Conservation (phyloP, 1,140 invertebrate genomes). For the Lucilia cuprina region DNA sequence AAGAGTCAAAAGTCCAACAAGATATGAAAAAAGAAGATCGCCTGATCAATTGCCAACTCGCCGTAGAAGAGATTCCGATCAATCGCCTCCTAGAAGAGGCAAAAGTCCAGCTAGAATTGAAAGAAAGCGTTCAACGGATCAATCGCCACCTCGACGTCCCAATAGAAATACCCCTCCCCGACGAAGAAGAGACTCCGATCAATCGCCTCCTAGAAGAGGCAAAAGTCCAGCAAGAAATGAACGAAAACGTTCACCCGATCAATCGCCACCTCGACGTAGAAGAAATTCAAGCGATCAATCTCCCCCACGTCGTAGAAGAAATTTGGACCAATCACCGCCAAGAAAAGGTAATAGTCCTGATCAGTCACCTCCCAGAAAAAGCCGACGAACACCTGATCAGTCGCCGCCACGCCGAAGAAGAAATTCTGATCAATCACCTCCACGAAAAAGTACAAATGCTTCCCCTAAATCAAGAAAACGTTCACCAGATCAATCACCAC, state of each 20-base stretch:
- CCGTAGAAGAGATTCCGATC: no score
- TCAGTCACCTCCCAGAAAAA: conserved; percentile 43
- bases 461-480: neutral
- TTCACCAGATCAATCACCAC: conserved; percentile 33
- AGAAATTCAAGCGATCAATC: conserved; percentile 39
- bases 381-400: conserved; percentile 38
- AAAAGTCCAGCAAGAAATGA: no score
- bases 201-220: no score
- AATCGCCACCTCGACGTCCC: conserved; percentile 44
- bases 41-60: no score
- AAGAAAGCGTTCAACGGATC: conserved; percentile 35
- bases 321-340: conserved; percentile 36
- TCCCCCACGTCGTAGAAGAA: conserved; percentile 41
- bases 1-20: neutral
- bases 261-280: conserved; percentile 24
- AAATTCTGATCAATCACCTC: conserved; percentile 36
- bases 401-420: conserved; percentile 39
- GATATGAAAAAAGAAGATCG: conserved; percentile 34
- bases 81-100: conserved; percentile 45
- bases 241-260: neutral
- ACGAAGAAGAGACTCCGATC: neutral
- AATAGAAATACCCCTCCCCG: no score
- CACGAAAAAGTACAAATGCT: conserved; percentile 9
- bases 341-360: conserved; percentile 38
- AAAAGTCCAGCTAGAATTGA: neutral